Percentiles rank a stretch among this genome's conserved stretches.
phyloP scores from a whole-genome alignment of 1,140 invertebrate genomes.

The Wasmannia auropunctata region DNA sequence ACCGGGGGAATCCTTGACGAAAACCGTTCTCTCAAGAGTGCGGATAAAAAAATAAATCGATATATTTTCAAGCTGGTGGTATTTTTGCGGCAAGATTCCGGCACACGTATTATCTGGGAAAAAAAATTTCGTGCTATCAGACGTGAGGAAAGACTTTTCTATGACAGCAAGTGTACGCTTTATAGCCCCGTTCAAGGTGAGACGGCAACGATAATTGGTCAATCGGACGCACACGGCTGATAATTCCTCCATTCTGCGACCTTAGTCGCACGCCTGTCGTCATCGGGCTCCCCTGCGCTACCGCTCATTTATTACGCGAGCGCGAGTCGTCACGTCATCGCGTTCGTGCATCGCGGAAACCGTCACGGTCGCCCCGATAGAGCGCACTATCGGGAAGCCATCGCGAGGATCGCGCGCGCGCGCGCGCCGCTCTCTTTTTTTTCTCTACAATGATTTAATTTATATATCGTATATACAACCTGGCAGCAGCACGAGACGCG shows the following conservation, averaged over 20 bases:
- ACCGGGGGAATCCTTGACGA: background rate
- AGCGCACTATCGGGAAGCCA: slow-evolving; percentile 27
- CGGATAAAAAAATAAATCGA: background rate
- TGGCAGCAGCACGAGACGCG: background rate
- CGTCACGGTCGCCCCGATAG: slow-evolving; percentile 39
- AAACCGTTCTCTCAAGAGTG: background rate
- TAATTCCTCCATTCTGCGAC: slow-evolving; percentile 56
- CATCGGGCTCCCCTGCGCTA: slow-evolving; percentile 30
- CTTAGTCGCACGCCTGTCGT: slow-evolving; percentile 59
- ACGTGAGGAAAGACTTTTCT: slow-evolving; percentile 17
- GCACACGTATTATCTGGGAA: background rate
- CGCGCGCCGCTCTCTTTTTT: background rate
- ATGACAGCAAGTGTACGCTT: background rate
- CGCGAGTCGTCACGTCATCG: slow-evolving; percentile 35
- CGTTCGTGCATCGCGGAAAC: slow-evolving; percentile 33
- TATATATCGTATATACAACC: background rate
- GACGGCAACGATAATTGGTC: slow-evolving; percentile 25
- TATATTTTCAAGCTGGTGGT: background rate
- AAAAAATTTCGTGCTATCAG: background rate
- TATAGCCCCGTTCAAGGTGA: slow-evolving; percentile 18
- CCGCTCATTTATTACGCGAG: slow-evolving; percentile 56
- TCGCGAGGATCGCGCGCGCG: background rate
- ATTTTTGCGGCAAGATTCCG: background rate
- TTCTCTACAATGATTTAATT: slow-evolving; percentile 5
- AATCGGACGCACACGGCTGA: slow-evolving; percentile 21